Conservation (phyloP, 2,888 invertebrate species). For the Ferrisia virgata region DNA sequence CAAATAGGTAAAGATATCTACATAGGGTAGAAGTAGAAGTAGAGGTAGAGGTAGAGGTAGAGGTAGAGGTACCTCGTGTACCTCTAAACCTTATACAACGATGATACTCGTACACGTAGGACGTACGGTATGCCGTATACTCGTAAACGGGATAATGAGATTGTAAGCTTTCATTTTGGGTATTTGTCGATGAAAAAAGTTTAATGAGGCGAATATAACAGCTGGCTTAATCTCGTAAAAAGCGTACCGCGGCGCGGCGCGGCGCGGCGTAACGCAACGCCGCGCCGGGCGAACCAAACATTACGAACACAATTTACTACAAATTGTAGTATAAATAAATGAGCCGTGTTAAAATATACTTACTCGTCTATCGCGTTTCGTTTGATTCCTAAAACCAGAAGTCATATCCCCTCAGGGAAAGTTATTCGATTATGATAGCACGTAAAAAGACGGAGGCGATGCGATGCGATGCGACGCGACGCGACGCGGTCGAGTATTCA, state of each 20-base stretch:
- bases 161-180: not conserved
- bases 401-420: constrained; percentile 30
- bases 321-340: constrained; percentile 45
- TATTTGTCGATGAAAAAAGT: constrained; percentile 13
- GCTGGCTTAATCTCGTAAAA: constrained; percentile 23
- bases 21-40: no score
- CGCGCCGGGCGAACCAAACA: not conserved
- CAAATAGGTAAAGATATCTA: no score
- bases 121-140: no score
- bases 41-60: no score
- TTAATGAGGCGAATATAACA: constrained; percentile 35
- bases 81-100: no score
- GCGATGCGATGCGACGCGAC: not conserved
- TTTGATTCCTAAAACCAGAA: constrained; percentile 33
- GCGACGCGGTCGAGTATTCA: not conserved
- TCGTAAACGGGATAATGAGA: not conserved
- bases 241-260: not conserved
- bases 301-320: constrained; percentile 40
- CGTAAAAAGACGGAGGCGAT: no score
- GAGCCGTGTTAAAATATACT: constrained; percentile 38
- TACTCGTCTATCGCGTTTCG: not conserved
- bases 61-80: no score
- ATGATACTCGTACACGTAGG: no score
- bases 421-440: constrained; percentile 25
- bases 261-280: not conserved